phyloP scores from a whole-genome alignment of 2,797 vertebrate genomes.

The Taenioides sp. region DNA sequence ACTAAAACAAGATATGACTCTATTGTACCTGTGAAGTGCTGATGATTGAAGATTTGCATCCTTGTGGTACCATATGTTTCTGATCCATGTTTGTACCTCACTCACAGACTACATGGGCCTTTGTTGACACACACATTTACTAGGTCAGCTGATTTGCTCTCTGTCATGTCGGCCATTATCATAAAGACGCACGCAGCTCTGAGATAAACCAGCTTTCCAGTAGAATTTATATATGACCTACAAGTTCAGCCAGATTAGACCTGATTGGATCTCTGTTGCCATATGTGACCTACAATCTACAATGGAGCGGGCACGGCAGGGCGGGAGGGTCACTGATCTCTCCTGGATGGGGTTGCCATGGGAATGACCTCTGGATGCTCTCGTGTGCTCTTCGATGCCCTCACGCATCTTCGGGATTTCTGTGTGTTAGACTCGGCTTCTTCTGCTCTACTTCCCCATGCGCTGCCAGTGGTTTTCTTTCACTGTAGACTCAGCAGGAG shows the following conservation, averaged over 20 bases:
- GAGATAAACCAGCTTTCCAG: slow-evolving; percentile 70
- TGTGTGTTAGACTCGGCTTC: slow-evolving; percentile 62
- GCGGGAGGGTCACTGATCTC: slow-evolving; percentile 75
- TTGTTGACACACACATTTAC: slow-evolving; percentile 59
- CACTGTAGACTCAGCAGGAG: slow-evolving; percentile 22
- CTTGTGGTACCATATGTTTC: slow-evolving; percentile 2
- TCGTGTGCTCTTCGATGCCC: slow-evolving; percentile 55
- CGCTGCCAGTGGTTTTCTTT: slow-evolving; percentile 28
- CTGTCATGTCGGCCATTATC: slow-evolving; percentile 52
- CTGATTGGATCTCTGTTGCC: slow-evolving; percentile 72
- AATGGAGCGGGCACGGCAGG: slow-evolving; percentile 64
- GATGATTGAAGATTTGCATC: background rate
- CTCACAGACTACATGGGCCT: slow-evolving; percentile 32
- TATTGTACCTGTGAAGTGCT: background rate
- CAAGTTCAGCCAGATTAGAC: slow-evolving; percentile 81
- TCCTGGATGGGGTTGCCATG: slow-evolving; percentile 82
- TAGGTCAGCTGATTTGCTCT: slow-evolving; percentile 48
- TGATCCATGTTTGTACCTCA: slow-evolving; percentile 13
- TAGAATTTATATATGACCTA: slow-evolving; percentile 74
- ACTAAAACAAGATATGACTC: background rate
- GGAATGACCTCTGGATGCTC: slow-evolving; percentile 80
- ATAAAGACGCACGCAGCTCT: slow-evolving; percentile 32
- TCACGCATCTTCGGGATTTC: slow-evolving; percentile 72
- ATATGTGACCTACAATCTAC: slow-evolving; percentile 83
- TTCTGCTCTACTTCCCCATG: slow-evolving; percentile 81